Percentiles rank a stretch among this genome's conserved stretches.
Conservation (phyloP, 2,888 invertebrate genomes). For the Timema cristinae region DNA sequence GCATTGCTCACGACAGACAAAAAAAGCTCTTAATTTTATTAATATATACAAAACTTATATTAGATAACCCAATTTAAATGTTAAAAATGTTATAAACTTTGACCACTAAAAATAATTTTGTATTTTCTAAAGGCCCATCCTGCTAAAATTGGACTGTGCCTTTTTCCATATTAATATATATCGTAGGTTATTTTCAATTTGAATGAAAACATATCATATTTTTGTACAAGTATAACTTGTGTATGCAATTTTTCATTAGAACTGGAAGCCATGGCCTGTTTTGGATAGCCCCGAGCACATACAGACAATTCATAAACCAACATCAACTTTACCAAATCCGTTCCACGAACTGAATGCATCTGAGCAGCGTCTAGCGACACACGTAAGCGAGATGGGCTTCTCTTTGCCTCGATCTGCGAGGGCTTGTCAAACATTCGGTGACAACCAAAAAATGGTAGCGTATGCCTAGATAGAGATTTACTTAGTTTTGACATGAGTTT, state of each 20-base stretch:
- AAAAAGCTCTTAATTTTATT: no score
- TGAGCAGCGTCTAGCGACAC: conserved; percentile 63
- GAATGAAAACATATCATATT: no score
- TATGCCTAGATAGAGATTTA: background rate
- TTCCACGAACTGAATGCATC: conserved; percentile 49
- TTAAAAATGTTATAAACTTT: no score
- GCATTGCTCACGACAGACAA: no score
- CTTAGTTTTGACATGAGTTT: background rate
- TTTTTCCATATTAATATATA: no score
- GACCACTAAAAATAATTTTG: no score
- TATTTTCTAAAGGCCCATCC: no score
- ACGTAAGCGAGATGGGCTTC: conserved; percentile 85
- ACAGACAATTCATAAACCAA: conserved; percentile 21
- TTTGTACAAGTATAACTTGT: no score
- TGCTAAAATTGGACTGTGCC: no score
- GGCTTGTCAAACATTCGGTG: conserved; percentile 71
- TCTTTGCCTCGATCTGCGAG: conserved; percentile 73
- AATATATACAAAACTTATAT: no score
- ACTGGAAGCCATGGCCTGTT: conserved; percentile 44
- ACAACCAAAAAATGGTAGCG: conserved; percentile 78
- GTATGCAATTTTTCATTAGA: conserved; percentile 33
- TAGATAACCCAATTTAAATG: no score
- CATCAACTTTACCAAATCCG: conserved; percentile 42
- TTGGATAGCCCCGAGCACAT: conserved; percentile 39
- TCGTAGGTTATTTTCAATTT: no score